phyloP scores from a whole-genome alignment of 2,888 invertebrate species.

The Lymantria monacha region DNA sequence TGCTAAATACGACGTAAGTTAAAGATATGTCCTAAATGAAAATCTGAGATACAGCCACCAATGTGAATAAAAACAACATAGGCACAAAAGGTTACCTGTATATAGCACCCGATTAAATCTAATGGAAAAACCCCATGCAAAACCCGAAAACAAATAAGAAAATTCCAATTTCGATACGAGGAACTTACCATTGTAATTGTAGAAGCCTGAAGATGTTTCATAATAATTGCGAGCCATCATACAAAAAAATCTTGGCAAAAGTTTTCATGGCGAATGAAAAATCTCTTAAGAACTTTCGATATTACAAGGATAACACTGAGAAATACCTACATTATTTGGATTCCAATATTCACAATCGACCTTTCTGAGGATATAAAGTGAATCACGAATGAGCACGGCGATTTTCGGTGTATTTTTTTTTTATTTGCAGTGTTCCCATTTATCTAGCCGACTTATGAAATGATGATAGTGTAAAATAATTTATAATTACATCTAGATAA shows the following conservation, averaged over 20 bases:
- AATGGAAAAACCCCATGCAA: constrained; percentile 52
- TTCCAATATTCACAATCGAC: constrained; percentile 19
- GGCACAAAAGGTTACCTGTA: constrained; percentile 10
- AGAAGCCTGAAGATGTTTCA: constrained; percentile 31
- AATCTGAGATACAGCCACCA: constrained; percentile 24
- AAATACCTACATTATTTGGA: constrained; percentile 16
- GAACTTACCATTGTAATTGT: constrained; percentile 53
- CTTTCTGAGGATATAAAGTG: constrained; percentile 6
- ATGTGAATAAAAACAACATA: constrained; percentile 34
- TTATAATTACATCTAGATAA: neutral
- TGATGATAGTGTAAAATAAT: neutral
- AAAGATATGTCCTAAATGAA: constrained; percentile 26
- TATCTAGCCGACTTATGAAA: neutral
- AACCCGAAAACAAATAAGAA: constrained; percentile 45
- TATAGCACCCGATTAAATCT: constrained; percentile 23
- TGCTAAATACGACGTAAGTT: constrained; percentile 23
- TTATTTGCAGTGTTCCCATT: neutral
- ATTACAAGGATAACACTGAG: constrained; percentile 18
- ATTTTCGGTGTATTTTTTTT: neutral
- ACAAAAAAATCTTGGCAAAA: constrained; percentile 45
- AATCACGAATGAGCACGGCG: neutral
- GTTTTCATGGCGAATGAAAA: constrained; percentile 40
- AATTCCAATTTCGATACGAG: constrained; percentile 44
- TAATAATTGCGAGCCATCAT: constrained; percentile 33
- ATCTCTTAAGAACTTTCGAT: constrained; percentile 18